phyloP scores from a whole-genome alignment of 2,888 invertebrate species.

The Hetaerina titia region DNA sequence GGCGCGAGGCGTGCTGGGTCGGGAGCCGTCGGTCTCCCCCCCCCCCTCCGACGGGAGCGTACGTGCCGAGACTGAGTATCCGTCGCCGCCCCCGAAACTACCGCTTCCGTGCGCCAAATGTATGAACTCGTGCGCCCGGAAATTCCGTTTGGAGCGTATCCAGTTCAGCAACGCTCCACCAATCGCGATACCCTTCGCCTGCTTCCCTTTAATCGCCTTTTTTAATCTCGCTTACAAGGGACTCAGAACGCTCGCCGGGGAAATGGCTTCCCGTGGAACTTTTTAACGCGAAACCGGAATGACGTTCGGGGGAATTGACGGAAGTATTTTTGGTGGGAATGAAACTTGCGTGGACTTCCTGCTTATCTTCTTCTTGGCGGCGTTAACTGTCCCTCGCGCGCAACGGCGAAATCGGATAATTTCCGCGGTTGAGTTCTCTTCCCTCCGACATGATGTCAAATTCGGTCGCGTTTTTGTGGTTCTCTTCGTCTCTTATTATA shows the following conservation, averaged over 20 bases:
- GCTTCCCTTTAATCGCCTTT: conserved; percentile 17
- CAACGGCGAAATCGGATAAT: background rate
- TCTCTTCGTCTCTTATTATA: too few species aligned
- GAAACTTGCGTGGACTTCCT: background rate
- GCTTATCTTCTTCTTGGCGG: background rate
- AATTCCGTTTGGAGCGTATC: conserved; percentile 43
- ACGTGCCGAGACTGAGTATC: background rate
- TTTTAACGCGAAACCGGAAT: background rate
- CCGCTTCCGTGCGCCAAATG: conserved; percentile 18
- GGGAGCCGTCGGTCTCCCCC: background rate
- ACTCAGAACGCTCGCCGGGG: background rate
- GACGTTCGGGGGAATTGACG: background rate
- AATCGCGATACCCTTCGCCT: conserved; percentile 9
- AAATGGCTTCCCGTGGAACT: background rate
- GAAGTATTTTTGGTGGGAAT: background rate
- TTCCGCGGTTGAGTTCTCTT: background rate
- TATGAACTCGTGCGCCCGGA: conserved; percentile 50
- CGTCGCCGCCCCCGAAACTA: background rate
- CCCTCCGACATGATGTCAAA: too few species aligned
- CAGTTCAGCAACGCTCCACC: conserved; percentile 12
- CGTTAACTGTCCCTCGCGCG: background rate
- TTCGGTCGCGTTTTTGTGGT: too few species aligned
- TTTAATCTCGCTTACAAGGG: background rate
- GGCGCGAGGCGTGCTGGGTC: background rate
- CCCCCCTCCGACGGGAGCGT: background rate